Base-by-base conservation (phyloP, 2,113 vertebrate species). In the Chlorocebus sabaeus region DNA sequence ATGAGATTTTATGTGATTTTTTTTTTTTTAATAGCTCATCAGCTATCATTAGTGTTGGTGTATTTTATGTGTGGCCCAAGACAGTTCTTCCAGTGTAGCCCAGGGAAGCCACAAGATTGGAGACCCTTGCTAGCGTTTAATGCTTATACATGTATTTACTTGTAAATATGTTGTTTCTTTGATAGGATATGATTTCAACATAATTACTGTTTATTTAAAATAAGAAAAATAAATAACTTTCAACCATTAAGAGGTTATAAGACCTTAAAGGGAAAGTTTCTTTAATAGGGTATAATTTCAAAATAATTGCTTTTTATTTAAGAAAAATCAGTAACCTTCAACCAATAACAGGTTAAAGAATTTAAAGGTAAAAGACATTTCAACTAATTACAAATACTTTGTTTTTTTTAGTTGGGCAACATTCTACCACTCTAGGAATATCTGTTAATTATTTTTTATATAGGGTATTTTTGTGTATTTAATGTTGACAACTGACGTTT, bases 311-410 rank as follows among this genome's bases (percentile, higher is more conserved):
- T 89, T 38, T 85, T 59, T 79, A 45, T 86, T 91, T 79, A 76
- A 70, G 30, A 64, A 79, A 68, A 85, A 61, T 87, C 68, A 87
- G 9, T 87, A 88, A 86, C 6, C 43, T 30, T 81, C 45, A 80
- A 40, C 38, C 23, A 55, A 25, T 68, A 82, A 64, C 14, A 70
- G 2, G 27, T 72, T 95, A 22, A 80, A 82, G 55, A 91, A 18
- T 96, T 86, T 91, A 91, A 97, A 72, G 32, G 38, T 35, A 82
- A 83, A 57, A 86, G 38, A 91, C 32, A 88, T 92, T 78, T 90
- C 79, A 97, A 30, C 35, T 11, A 79, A 5, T 93, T 78, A 89
- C 3, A 23, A 73, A 43, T 82, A 70, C 82, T 91, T 83, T 78
- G 9, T 70, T 6, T 57, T 61, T 13, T 96, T 95, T 52, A 43